These are phyloP conservation scores for Gymnothorax javanicus DNA, from an alignment of 2,797 vertebrate species.

Conservation along the genomic window DNA sequence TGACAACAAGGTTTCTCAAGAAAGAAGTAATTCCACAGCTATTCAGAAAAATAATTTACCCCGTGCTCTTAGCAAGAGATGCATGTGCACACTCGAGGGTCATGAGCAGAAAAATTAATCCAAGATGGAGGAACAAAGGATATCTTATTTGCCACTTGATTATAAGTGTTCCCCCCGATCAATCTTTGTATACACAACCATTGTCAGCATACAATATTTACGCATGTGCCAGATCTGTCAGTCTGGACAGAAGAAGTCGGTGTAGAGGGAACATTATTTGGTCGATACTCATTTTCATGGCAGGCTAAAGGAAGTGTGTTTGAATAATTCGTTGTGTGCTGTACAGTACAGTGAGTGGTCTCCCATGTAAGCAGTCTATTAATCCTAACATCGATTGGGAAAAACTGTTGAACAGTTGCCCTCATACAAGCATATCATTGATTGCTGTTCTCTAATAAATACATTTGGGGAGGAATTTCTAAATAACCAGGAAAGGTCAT, in stretches of 20 bases:
- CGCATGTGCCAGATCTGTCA: neutral
- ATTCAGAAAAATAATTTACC: no score
- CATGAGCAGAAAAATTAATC: no score
- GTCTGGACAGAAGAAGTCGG: neutral
- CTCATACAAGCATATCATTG: neutral
- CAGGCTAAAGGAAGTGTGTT: neutral
- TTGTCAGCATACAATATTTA: neutral
- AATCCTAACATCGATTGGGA: neutral
- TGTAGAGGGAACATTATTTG: neutral
- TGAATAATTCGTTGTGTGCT: neutral
- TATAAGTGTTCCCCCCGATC: no score
- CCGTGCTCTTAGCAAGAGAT: no score
- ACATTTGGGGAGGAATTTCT: neutral
- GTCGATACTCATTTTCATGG: neutral
- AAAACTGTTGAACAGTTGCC: neutral
- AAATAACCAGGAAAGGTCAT: conserved; percentile 2
- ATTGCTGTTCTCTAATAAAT: neutral
- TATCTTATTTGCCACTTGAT: no score
- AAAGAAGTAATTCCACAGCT: neutral
- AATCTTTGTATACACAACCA: neutral
- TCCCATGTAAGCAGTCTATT: neutral
- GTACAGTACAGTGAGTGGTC: neutral
- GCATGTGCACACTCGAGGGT: no score
- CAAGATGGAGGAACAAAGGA: no score
- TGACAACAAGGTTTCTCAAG: neutral